Evolutionary conservation across 2,797 vertebrate genomes (phyloP).

Genomic region (Galagoides demidoff): DNA sequence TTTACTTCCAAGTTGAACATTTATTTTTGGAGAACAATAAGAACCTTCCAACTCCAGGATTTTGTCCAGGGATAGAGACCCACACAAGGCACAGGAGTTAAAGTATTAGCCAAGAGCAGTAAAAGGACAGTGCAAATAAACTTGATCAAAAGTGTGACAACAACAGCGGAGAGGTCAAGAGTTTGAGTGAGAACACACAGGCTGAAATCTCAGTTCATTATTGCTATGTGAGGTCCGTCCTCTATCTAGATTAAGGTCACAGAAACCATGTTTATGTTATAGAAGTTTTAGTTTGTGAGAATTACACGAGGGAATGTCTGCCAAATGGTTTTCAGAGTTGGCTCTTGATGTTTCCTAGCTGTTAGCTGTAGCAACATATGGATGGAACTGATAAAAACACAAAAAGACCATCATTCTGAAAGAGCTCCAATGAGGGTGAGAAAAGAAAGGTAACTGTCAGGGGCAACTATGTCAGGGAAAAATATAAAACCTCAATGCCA

Average conservation of each 20-base stretch:
- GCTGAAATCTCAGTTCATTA: neutral
- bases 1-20: neutral
- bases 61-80: neutral
- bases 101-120: neutral
- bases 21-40: neutral
- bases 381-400: neutral
- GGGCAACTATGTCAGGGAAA: neutral
- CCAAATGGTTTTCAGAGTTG: conserved; percentile 12
- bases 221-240: neutral
- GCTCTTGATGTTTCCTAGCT: neutral
- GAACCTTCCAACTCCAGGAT: neutral
- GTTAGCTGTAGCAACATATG: neutral
- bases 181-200: neutral
- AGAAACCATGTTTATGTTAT: neutral
- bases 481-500: neutral
- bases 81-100: neutral
- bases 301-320: neutral
- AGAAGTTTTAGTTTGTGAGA: neutral
- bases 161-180: neutral
- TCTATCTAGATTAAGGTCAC: neutral
- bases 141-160: neutral
- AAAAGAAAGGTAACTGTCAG: neutral
- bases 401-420: conserved; percentile 35
- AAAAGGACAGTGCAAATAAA: neutral
- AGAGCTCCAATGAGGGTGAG: neutral